Evolutionary conservation across 2,888 invertebrate genomes (phyloP), one percentile per base, ranked within the genome.

Genomic region (Hesperia comma): DNA sequence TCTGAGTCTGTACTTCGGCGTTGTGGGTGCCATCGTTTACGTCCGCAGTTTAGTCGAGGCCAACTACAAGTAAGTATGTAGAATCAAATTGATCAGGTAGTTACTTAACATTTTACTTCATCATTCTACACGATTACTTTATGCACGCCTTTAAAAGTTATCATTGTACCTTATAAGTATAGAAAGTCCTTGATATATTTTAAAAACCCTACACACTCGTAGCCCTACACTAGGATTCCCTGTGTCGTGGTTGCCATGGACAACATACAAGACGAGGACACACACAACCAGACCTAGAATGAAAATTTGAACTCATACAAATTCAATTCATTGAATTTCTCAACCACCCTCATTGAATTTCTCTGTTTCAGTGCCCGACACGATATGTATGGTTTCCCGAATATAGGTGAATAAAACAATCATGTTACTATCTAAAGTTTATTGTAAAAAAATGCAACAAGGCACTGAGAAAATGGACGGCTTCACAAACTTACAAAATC

Each of bases 1-100:
- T 70, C 76, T 88, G 17, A 71, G 71, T 2, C 51, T 83, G 56
- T 92, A 92, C 72, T 84, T 91, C 46, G 85, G 85, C 41, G 70
- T 91, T 40, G 78, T 92, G 14, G 85, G 79, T 68, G 82, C 76
- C n/a, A 79, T 92, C 6, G 74, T 89, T 37, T 92, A 90, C 70
- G 67, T 86, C 14, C 81, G 90, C 70, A 86, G 80, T 72, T 70
- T 79, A 21, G 70, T 86, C 26, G 68, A 82, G 60, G 57, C 66
- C 5, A 71, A 79, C 64, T 70, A 78, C 71, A 79, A 82, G 86
- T 87, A 79, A 82, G 86, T 87, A 82, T 68, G 86, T 82, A 64
- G 68, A 69, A 51, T 51, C 21, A 26, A 14, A 33, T 54, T 54
- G 14, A 6, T 58, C 70, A 74, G 69, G 68, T 70, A 64, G 33